A percentile compares a stretch with the other conserved stretches of the same genome.
phyloP scores from a whole-genome alignment of 1,140 invertebrate genomes.

The Drosophila ananassae region DNA sequence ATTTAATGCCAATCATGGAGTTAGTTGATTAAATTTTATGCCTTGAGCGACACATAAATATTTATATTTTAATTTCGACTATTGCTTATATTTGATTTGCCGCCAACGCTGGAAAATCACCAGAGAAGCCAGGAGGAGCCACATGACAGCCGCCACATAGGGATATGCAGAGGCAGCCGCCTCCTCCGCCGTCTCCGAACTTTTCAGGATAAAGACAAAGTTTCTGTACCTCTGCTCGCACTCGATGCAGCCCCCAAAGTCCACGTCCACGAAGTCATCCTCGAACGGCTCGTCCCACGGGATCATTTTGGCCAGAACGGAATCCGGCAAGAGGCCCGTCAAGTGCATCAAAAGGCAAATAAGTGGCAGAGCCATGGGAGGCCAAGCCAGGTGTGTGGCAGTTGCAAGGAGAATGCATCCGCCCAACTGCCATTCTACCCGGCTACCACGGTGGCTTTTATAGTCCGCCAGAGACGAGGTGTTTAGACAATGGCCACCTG shows the following conservation, averaged over 20 bases:
- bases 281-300: conserved; percentile 8
- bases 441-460: neutral
- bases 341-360: conserved; percentile 22
- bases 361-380: conserved; percentile 6
- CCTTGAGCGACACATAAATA: no score
- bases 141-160: conserved; percentile 46
- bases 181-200: neutral
- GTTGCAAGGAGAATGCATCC: neutral
- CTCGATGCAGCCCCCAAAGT: conserved; percentile 31
- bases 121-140: conserved; percentile 42
- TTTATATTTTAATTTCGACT: neutral
- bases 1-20: neutral
- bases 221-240: conserved; percentile 54
- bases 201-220: conserved; percentile 51
- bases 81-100: conserved; percentile 18
- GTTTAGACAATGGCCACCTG: neutral
- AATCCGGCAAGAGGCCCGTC: conserved; percentile 10
- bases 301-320: conserved; percentile 14
- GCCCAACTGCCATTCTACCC: neutral
- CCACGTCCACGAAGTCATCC: conserved; percentile 56
- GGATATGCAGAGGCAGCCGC: conserved; percentile 27
- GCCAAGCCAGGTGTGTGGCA: neutral
- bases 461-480: neutral
- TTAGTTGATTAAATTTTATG: neutral
- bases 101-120: conserved; percentile 34